These are phyloP conservation scores for Epinotia demarniana DNA, from an alignment of 2,888 invertebrate species.

Conservation along the genomic window DNA sequence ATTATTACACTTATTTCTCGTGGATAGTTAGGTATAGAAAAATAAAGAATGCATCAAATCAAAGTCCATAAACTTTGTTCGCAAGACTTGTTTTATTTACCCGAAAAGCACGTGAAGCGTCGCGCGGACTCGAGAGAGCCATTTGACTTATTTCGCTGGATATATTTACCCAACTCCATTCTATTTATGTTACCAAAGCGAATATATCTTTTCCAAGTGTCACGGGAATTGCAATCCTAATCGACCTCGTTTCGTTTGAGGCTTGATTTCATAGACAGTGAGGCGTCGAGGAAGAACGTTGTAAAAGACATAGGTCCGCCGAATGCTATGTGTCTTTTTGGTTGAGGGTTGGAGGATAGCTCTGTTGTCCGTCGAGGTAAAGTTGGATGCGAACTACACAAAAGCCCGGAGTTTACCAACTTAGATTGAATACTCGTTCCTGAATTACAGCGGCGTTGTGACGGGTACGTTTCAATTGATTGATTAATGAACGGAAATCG, in stretches of 20 bases:
- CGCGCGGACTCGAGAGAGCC: conserved; percentile 39
- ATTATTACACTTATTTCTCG: not conserved
- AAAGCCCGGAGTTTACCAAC: conserved; percentile 50
- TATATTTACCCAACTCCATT: conserved; percentile 42
- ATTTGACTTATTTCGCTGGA: conserved; percentile 42
- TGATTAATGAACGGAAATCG: conserved; percentile 37
- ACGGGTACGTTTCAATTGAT: conserved; percentile 43
- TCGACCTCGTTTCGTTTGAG: conserved; percentile 44
- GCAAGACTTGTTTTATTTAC: conserved; percentile 22
- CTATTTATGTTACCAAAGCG: conserved; percentile 42
- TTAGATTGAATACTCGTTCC: conserved; percentile 51
- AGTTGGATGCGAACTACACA: conserved; percentile 39
- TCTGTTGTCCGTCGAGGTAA: conserved; percentile 33
- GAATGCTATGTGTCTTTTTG: conserved; percentile 8
- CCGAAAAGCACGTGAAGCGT: conserved; percentile 13
- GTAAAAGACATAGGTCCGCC: not conserved
- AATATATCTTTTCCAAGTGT: conserved; percentile 40
- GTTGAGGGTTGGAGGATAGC: conserved; percentile 36
- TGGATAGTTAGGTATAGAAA: not conserved
- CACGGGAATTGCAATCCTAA: conserved; percentile 45
- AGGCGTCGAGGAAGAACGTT: conserved; percentile 1
- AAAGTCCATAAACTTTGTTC: conserved; percentile 3
- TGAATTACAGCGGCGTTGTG: conserved; percentile 42
- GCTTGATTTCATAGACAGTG: conserved; percentile 38
- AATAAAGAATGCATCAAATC: not conserved